Base-by-base conservation (phyloP, 2,888 invertebrate species). In the Ochropleura leucogaster region DNA sequence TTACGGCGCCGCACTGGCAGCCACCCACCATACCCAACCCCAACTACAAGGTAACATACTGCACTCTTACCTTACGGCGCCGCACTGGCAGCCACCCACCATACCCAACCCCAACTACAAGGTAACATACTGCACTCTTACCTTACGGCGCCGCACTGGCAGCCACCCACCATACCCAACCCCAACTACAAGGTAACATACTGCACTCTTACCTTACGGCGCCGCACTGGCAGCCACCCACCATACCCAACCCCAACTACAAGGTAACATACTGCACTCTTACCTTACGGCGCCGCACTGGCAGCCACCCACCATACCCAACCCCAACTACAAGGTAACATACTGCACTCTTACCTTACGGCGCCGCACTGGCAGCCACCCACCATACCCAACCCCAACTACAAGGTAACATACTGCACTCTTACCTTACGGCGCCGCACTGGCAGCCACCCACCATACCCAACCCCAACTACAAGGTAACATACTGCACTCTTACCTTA, bases 81-180 rank as follows among this genome's bases (percentile, higher is more conserved):
- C 70, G 98, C 95, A 96, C 62, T 99, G 99, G 99, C 97, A 97
- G 83, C 97, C 98, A 30, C 98, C 99, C 30, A 95, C 97, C 88
- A 97, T 99, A 64, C 97, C 98, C 88, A 99, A 99, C 97, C 99
- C 99, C 0, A 97, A 97, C 71, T 99, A 98, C 95, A 99, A 99
- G 97, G 96, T 96, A 30, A 30, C 8, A 5, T 14, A 16, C 57
- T 57, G 30, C 57, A 14, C 14, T 14, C 55, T 55, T 30, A 57
- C n/a, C 18, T 53, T n/a, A 8, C 91, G 97, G 97, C 84, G 92
- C 95, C 70, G 98, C 95, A 96, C 62, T 99, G 99, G 99, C 97
- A 97, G 83, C 97, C 98, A 30, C 98, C 99, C 30, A 95, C 97
- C 88, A 97, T 99, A 64, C 97, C 98, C 88, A 99, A 99, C 97